Evolutionary conservation across 1,140 invertebrate species (phyloP).

Genomic region (Ceratosolen solmsi): DNA sequence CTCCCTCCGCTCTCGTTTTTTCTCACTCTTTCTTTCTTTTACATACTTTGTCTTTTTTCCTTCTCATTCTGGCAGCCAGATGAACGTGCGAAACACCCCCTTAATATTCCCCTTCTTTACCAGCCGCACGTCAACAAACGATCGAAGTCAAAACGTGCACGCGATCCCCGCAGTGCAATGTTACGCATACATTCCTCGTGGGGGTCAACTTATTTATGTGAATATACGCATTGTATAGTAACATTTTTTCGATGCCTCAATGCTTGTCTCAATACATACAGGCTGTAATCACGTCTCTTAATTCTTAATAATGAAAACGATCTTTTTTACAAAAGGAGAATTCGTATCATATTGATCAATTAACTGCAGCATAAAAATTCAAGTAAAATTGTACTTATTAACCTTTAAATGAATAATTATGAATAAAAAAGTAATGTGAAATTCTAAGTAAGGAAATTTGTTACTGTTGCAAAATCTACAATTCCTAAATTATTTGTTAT

Average conservation of each 20-base stretch:
- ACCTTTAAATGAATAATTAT: no score
- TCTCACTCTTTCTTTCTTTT: constrained; percentile 12
- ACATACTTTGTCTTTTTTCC: constrained; percentile 65
- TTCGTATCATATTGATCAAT: background rate
- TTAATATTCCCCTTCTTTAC: background rate
- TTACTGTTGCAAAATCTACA: no score
- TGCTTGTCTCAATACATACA: background rate
- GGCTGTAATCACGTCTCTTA: constrained; percentile 55
- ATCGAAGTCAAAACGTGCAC: constrained; percentile 65
- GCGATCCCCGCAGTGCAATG: constrained; percentile 37
- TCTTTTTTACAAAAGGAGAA: constrained; percentile 57
- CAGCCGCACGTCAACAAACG: constrained; percentile 48
- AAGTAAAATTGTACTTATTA: no score
- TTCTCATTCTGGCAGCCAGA: constrained; percentile 55
- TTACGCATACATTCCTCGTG: constrained; percentile 25
- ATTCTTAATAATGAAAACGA: constrained; percentile 55
- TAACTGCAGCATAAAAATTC: background rate
- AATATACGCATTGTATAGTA: constrained; percentile 35
- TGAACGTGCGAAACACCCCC: constrained; percentile 49
- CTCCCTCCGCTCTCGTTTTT: constrained; percentile 58
- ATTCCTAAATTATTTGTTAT: no score
- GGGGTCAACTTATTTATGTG: constrained; percentile 54
- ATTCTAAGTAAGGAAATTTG: no score
- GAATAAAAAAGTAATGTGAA: no score
- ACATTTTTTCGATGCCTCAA: background rate